Base-by-base conservation (phyloP, 1,140 invertebrate species). In the Plodia interpunctella region DNA sequence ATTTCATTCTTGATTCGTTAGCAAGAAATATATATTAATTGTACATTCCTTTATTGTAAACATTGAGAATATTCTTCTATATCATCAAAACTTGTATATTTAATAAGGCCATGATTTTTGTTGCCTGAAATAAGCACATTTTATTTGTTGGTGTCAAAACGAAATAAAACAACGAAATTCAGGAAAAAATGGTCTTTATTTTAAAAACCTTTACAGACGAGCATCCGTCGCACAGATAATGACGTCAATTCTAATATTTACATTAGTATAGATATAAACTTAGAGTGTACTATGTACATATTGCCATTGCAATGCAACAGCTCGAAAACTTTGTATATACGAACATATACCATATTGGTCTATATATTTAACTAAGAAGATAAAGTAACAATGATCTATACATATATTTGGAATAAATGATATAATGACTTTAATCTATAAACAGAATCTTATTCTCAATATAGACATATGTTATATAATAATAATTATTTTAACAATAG, bases 131-230 rank as follows among this genome's bases (percentile, higher is more conserved):
- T n/a, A n/a, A n/a, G n/a, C n/a, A n/a, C n/a, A n/a, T n/a, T n/a
- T n/a, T n/a, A n/a, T n/a, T n/a, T 25, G 6, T 25, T 11, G 18
- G 20, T 17, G 17, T 20, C 20, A 51, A 20, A 51, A 51, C 32
- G 32, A 60, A 71, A 71, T 72, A 51, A 74, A 71, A 82, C 61
- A 59, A 66, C 17, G 32, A n/a, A 35, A 32, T 55, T 72, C 74
- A 72, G 74, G 75, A 79, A 79, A 71, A 76, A 80, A 66, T 78
- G 76, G 70, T 78, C 68, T 80, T 80, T 81, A 80, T 76, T 77
- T 25, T 59, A 59, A 70, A 80, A 83, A 78, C 74, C 69, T 68
- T 73, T 60, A 61, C 53, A 55, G 65, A 64, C 70, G 68, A 70
- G 57, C 66, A 60, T 15, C 38, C 38, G 38, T 65, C 59, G 56